Evolutionary conservation across 1,140 invertebrate species (phyloP).

Genomic region (Coboldia fuscipes): DNA sequence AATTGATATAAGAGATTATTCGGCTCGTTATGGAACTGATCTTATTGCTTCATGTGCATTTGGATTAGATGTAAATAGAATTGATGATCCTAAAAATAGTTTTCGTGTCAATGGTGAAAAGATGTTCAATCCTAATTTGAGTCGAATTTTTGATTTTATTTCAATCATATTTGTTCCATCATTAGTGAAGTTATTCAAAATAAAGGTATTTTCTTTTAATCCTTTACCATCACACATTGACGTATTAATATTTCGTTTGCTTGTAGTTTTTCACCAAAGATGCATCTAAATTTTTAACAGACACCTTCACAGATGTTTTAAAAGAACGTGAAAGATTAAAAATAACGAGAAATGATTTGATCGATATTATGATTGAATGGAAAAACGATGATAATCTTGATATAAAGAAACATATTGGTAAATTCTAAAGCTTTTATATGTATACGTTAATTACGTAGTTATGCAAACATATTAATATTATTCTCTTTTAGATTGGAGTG

Average conservation of each 20-base stretch:
- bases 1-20: conserved; percentile 18
- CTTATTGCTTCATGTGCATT: conserved; percentile 28
- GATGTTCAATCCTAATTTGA: conserved; percentile 26
- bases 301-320: conserved; percentile 16
- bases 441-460: neutral
- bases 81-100: conserved; percentile 19
- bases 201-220: conserved; percentile 8
- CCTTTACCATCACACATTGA: neutral
- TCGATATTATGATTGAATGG: conserved; percentile 23
- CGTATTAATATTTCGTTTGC: conserved; percentile 1
- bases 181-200: neutral
- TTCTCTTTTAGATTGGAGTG: neutral
- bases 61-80: conserved; percentile 25
- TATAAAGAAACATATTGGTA: neutral
- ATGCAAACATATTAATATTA: neutral
- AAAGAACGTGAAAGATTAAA: conserved; percentile 12
- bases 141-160: conserved; percentile 21
- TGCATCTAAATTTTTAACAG: conserved; percentile 12
- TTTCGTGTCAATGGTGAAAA: conserved; percentile 14
- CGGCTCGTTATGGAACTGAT: conserved; percentile 25
- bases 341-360: conserved; percentile 19
- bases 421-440: neutral
- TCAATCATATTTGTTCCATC: conserved; percentile 17
- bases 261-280: conserved; percentile 11
- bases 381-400: conserved; percentile 9